Evolutionary conservation across 1,140 invertebrate genomes (phyloP).

Genomic region (Drosophila miranda): DNA sequence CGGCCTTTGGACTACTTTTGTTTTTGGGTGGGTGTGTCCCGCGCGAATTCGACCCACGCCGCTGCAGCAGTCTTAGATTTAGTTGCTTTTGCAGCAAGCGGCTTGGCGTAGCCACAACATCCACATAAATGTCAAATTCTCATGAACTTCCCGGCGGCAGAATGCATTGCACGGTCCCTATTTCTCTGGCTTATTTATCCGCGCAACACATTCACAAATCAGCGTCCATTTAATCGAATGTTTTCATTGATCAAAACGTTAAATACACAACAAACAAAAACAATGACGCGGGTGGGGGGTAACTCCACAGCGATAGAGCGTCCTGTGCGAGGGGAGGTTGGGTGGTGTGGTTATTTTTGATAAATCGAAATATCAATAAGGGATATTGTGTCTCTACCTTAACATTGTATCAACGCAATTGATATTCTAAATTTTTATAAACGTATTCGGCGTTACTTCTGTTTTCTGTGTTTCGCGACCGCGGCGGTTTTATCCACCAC

Average conservation of each 20-base stretch:
- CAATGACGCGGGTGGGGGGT: neutral
- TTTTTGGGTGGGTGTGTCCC: slow-evolving; percentile 72
- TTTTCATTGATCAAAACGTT: slow-evolving; percentile 45
- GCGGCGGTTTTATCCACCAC: too few species aligned
- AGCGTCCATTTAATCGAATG: neutral
- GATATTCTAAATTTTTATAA: too few species aligned
- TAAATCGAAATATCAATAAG: too few species aligned
- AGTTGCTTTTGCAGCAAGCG: slow-evolving; percentile 33
- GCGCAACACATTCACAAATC: slow-evolving; percentile 3
- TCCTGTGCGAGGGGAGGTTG: too few species aligned
- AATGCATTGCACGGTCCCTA: slow-evolving; percentile 16
- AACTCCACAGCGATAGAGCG: too few species aligned
- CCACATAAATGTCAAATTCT: slow-evolving; percentile 72
- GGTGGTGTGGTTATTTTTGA: too few species aligned
- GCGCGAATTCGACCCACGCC: slow-evolving; percentile 58
- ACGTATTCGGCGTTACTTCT: too few species aligned
- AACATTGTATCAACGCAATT: too few species aligned
- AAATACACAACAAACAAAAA: slow-evolving; percentile 18
- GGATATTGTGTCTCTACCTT: too few species aligned
- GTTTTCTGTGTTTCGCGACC: too few species aligned
- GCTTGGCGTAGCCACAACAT: slow-evolving; percentile 20
- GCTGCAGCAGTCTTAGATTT: slow-evolving; percentile 22
- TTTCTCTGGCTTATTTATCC: neutral
- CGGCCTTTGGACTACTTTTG: slow-evolving; percentile 47
- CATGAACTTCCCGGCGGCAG: slow-evolving; percentile 54